Evolutionary conservation across 2,113 vertebrate species (phyloP).

Genomic region (Sinocyclocheilus anshuiensis): DNA sequence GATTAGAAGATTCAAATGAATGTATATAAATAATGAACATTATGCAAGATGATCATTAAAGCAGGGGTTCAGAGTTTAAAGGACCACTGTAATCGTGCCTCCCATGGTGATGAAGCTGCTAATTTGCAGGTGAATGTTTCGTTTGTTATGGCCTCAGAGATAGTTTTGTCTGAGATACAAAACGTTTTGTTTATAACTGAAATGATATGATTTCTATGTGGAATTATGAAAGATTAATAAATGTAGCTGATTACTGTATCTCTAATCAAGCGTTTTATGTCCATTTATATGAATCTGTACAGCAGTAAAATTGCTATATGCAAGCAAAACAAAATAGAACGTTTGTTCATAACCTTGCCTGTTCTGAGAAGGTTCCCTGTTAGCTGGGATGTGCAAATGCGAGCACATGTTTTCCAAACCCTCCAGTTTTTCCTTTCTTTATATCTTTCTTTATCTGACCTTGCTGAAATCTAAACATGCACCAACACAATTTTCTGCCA

Average conservation of each 20-base stretch:
- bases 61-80: neutral
- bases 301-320: neutral
- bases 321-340: neutral
- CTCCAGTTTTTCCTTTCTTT: neutral
- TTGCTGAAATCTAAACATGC: neutral
- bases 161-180: neutral
- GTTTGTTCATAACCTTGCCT: neutral
- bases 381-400: neutral
- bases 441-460: constrained; percentile 3
- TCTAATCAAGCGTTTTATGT: neutral
- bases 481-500: neutral
- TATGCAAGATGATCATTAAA: neutral
- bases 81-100: neutral
- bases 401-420: neutral
- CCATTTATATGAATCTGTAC: neutral
- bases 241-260: neutral
- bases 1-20: neutral
- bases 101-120: neutral
- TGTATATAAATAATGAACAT: neutral
- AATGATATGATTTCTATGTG: neutral
- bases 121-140: neutral
- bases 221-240: neutral
- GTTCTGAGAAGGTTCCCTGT: neutral
- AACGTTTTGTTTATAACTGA: neutral
- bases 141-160: neutral